Evolutionary conservation across 2,797 vertebrate genomes (phyloP).

Genomic region (Dromococcyx pavoninus): DNA sequence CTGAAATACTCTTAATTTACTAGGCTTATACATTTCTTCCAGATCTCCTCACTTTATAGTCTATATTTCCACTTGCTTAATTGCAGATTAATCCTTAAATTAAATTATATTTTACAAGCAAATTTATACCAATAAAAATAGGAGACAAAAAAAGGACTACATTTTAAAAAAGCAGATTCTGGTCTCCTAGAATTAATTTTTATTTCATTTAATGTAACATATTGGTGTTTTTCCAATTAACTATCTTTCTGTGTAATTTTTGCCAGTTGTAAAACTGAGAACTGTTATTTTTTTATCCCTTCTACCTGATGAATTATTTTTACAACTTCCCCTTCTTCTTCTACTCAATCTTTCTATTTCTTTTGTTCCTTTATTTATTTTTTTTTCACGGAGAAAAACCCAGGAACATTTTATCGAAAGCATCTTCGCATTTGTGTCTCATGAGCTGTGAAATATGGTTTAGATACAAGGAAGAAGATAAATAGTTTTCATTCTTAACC

Average conservation of each 20-base stretch:
- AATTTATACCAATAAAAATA: not conserved
- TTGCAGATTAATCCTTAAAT: not conserved
- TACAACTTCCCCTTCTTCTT: not conserved
- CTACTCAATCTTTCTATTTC: not conserved
- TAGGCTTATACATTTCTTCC: not conserved
- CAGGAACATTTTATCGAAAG: not conserved
- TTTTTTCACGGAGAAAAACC: not conserved
- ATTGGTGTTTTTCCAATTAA: not conserved
- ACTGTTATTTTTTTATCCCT: slow-evolving; percentile 14
- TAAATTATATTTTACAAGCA: not conserved
- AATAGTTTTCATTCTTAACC: slow-evolving; percentile 60
- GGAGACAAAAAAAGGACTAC: not conserved
- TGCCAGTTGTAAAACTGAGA: not conserved
- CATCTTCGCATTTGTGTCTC: slow-evolving; percentile 11
- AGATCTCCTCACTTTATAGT: not conserved
- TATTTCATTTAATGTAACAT: not conserved
- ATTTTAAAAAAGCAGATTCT: not conserved
- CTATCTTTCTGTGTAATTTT: not conserved
- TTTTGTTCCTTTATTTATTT: not conserved
- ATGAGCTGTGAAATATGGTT: slow-evolving; percentile 62
- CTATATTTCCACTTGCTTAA: not conserved
- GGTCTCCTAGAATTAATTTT: not conserved
- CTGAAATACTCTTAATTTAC: not conserved
- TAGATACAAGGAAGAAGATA: slow-evolving; percentile 54
- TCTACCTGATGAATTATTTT: not conserved